These are phyloP conservation scores for Isaurus tuberculatus DNA, from an alignment of 92 coral and sea anemone species.

Conservation along the genomic window DNA sequence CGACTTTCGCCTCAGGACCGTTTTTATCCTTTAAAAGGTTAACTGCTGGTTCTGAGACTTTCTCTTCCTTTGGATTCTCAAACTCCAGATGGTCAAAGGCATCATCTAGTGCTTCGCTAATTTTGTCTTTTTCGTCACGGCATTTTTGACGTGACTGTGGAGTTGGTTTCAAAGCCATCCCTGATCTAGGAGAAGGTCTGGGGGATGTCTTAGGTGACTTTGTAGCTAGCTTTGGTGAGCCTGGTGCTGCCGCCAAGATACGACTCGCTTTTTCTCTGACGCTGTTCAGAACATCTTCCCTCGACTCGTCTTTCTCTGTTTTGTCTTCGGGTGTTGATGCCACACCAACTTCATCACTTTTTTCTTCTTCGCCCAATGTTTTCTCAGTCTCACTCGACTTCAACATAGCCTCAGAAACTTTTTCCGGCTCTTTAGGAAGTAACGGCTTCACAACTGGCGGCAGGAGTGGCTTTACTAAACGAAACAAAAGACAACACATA, in stretches of 20 bases:
- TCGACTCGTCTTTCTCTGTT: constrained; percentile 17
- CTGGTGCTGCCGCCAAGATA: constrained; percentile 49
- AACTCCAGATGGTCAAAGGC: constrained; percentile 58
- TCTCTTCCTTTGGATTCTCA: neutral
- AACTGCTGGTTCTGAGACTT: neutral
- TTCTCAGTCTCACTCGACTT: neutral
- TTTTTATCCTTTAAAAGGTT: constrained; percentile 20
- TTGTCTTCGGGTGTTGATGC: neutral
- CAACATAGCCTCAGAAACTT: neutral
- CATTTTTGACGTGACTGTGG: constrained; percentile 31
- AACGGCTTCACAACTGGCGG: constrained; percentile 21
- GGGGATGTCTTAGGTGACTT: constrained; percentile 9
- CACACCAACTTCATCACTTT: neutral
- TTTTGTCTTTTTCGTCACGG: constrained; percentile 35
- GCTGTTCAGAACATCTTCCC: constrained; percentile 36
- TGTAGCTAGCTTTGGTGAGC: constrained; percentile 42
- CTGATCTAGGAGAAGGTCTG: constrained; percentile 7
- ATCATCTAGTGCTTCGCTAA: constrained; percentile 53
- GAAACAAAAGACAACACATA: neutral
- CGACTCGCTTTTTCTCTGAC: constrained; percentile 40
- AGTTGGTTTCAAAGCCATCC: constrained; percentile 26
- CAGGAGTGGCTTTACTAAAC: constrained; percentile 20
- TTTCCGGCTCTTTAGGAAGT: constrained; percentile 13
- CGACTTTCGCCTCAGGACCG: neutral
- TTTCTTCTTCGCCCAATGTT: neutral